phyloP scores from a whole-genome alignment of 2,888 invertebrate genomes.

The Myathropa florea region DNA sequence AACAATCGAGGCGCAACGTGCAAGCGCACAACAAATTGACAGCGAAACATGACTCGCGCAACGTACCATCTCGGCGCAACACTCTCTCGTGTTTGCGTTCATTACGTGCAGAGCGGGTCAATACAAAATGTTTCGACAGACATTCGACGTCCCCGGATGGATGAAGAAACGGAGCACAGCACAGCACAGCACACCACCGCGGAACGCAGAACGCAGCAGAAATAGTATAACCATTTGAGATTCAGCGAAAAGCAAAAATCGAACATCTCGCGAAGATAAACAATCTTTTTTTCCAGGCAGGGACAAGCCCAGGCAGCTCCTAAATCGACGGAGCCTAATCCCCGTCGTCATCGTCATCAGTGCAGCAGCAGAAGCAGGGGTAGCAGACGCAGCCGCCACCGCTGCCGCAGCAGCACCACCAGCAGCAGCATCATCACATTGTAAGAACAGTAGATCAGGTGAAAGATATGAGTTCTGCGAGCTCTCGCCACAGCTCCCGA shows the following conservation, averaged over 20 bases:
- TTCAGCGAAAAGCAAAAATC: conserved; percentile 26
- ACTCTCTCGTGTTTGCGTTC: conserved; percentile 68
- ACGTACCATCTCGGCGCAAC: conserved; percentile 60
- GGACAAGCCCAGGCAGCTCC: conserved; percentile 58
- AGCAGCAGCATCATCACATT: conserved; percentile 65
- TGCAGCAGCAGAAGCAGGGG: conserved; percentile 13
- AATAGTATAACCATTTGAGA: conserved; percentile 54
- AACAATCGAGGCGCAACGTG: conserved; percentile 31
- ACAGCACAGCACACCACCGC: not conserved
- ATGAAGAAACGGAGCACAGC: conserved; percentile 45
- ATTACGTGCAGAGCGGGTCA: conserved; percentile 71
- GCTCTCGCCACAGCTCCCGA: conserved; percentile 60
- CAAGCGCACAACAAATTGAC: conserved; percentile 71
- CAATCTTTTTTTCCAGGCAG: conserved; percentile 62
- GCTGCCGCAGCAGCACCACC: conserved; percentile 24
- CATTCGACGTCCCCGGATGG: conserved; percentile 58
- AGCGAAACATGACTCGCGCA: conserved; percentile 68
- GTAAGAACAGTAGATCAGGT: conserved; percentile 69
- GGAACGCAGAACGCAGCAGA: conserved; percentile 34
- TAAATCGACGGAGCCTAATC: conserved; percentile 39
- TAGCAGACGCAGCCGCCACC: conserved; percentile 13
- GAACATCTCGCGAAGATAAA: conserved; percentile 66
- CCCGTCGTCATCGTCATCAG: conserved; percentile 15
- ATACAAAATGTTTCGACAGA: conserved; percentile 70
- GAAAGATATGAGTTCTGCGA: conserved; percentile 66